Conservation (phyloP, 2,797 vertebrate genomes). For the Lagocephalus sceleratus region DNA sequence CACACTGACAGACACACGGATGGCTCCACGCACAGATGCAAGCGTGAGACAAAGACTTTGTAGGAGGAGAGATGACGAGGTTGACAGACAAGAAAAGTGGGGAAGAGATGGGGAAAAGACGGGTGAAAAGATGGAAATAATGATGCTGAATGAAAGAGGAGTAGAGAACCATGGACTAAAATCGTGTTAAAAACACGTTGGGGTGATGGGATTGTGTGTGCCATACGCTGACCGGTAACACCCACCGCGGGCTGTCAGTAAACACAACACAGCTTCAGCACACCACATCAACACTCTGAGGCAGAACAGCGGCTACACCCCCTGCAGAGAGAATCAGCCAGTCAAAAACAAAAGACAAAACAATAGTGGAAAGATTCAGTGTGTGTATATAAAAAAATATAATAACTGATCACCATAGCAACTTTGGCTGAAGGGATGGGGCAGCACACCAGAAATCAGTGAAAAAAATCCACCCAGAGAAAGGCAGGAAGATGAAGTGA, state of each 20-base stretch:
- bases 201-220: slow-evolving; percentile 17
- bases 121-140: slow-evolving; percentile 24
- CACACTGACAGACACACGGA: slow-evolving; percentile 30
- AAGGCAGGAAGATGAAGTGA: slow-evolving; percentile 14
- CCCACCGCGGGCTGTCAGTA: slow-evolving; percentile 12
- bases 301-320: slow-evolving; percentile 46
- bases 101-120: not conserved
- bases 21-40: slow-evolving; percentile 16
- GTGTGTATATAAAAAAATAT: slow-evolving; percentile 8
- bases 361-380: slow-evolving; percentile 5
- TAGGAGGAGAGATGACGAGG: slow-evolving; percentile 33
- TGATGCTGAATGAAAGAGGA: slow-evolving; percentile 1
- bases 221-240: slow-evolving; percentile 11
- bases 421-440: slow-evolving; percentile 59
- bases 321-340: slow-evolving; percentile 37
- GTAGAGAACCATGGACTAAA: not conserved
- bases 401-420: slow-evolving; percentile 65
- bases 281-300: slow-evolving; percentile 6
- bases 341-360: slow-evolving; percentile 55
- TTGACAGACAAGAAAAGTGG: slow-evolving; percentile 9
- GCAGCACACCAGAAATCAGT: slow-evolving; percentile 54
- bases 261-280: slow-evolving; percentile 19
- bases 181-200: not conserved
- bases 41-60: slow-evolving; percentile 18
- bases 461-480: slow-evolving; percentile 43